Evolutionary conservation across 2,113 vertebrate genomes (phyloP), one percentile per base, ranked within the genome.

Genomic region (Nothoprocta perdicaria): DNA sequence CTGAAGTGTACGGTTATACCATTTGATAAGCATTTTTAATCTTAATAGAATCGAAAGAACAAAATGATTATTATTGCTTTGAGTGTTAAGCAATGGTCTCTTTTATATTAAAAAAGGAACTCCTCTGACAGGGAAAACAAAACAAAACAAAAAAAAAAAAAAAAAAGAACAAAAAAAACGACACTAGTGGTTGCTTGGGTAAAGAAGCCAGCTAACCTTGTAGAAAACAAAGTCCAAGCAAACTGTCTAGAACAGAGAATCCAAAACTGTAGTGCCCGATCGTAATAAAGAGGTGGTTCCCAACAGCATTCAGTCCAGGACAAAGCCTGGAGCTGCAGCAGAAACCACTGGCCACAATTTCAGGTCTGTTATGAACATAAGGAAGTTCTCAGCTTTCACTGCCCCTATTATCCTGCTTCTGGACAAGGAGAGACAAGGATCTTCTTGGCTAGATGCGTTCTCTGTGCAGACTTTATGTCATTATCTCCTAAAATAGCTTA

Each of bases 41-140:
- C 45, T 68, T 80, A 66, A 33, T 66, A 92, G 61, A 69, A 89
- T 55, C 68, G 26, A 77, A 93, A 86, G 77, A 55, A 38, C 89
- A 16, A 80, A 91, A 76, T 80, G 55, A 29, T 48, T 40, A 21
- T 73, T n/a, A 11, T 62, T 79, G 10, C 3, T 38, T 91, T 90
- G 80, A 13, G 22, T 89, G 17, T 75, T 62, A 80, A 84, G 52
- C 11, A 65, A 7, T 5, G 41, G 10, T 57, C 4, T n/a, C 82
- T 77, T 48, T 48, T 22, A 11, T 26, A 45, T 80, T 84, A 40
- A 63, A 48, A 41, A 68, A 66, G 7, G 19, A 84, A 33, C 18
- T 52, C 15, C 23, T 53, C 23, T 27, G 66, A 66, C 14, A 48
- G 40, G 2, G 14, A 1, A 12, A 9, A 31, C 29, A 57, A 57